Conservation (phyloP, 2,888 invertebrate species). For the Liopterus haemorrhoidalis region DNA sequence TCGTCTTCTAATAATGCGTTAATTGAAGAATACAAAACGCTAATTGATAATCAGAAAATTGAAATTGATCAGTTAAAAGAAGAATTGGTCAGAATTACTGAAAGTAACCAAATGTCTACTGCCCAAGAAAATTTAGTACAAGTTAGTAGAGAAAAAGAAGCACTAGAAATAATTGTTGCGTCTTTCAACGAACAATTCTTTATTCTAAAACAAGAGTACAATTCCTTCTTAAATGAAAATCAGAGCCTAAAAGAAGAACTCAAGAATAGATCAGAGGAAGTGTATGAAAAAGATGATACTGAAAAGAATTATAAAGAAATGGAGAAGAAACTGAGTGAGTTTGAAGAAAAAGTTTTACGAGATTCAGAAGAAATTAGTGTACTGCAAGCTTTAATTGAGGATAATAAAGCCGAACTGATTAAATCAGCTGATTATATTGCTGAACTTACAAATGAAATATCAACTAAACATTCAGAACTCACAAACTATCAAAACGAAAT, state of each 20-base stretch:
- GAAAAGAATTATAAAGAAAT: constrained; percentile 11
- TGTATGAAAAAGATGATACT: constrained; percentile 2
- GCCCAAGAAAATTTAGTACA: too few species aligned
- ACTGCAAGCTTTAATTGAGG: constrained; percentile 38
- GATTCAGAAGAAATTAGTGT: constrained; percentile 38
- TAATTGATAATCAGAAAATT: constrained; percentile 34
- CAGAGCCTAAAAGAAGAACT: constrained; percentile 22
- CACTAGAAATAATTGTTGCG: too few species aligned
- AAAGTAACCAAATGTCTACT: background rate
- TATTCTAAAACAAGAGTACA: background rate
- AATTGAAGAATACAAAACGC: constrained; percentile 31
- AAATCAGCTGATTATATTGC: constrained; percentile 36
- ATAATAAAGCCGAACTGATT: constrained; percentile 41
- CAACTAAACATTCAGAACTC: constrained; percentile 37
- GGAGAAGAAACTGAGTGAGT: constrained; percentile 12
- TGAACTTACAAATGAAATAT: constrained; percentile 36
- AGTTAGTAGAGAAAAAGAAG: too few species aligned
- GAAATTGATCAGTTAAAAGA: constrained; percentile 34
- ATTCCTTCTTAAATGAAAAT: constrained; percentile 5
- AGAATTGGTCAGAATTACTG: constrained; percentile 21
- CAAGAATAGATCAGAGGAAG: constrained; percentile 15
- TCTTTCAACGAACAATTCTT: too few species aligned
- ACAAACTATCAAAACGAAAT: constrained; percentile 32
- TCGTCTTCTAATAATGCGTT: constrained; percentile 7
- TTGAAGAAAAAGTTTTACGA: constrained; percentile 35